A percentile compares a stretch with the other conserved stretches of the same genome.
Conservation (phyloP, 2,888 invertebrate genomes). For the Linnaemya vulpina region DNA sequence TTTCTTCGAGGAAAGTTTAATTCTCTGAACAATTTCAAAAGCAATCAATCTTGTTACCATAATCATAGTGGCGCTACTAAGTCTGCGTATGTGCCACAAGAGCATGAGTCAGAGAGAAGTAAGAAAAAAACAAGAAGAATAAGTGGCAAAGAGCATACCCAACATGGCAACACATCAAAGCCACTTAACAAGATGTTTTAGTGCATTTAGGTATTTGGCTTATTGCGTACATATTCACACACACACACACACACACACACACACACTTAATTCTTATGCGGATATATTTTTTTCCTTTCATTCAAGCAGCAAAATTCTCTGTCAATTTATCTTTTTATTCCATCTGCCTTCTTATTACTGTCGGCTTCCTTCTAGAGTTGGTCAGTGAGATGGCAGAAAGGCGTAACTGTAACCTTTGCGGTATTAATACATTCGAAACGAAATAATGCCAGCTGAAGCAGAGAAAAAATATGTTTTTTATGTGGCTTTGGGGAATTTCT, state of each 20-base stretch:
- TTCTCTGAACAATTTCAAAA: constrained; percentile 65
- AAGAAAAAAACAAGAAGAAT: not conserved
- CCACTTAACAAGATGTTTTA: constrained; percentile 50
- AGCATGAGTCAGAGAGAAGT: constrained; percentile 26
- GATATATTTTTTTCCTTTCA: not conserved
- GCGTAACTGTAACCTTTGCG: constrained; percentile 64
- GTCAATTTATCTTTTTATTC: constrained; percentile 59
- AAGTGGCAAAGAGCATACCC: constrained; percentile 5
- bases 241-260: not conserved
- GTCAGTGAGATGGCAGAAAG: constrained; percentile 67
- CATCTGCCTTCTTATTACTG: constrained; percentile 1
- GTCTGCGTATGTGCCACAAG: constrained; percentile 62
- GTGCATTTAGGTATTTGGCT: constrained; percentile 34
- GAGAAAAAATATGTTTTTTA: constrained; percentile 28
- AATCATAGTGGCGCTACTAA: constrained; percentile 69
- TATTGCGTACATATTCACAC: constrained; percentile 6
- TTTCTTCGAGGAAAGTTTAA: constrained; percentile 39
- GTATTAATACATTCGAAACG: constrained; percentile 53
- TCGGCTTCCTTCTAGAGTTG: constrained; percentile 35
- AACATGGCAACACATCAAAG: constrained; percentile 27
- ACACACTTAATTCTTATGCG: not conserved
- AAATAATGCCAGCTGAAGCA: constrained; percentile 38
- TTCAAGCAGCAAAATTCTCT: constrained; percentile 14
- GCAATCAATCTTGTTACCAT: constrained; percentile 69
- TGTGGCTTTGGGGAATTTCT: constrained; percentile 67